Evolutionary conservation across 2,888 invertebrate genomes (phyloP), one percentile per base, ranked within the genome.

Genomic region (Branchipolynoe longqiensis): DNA sequence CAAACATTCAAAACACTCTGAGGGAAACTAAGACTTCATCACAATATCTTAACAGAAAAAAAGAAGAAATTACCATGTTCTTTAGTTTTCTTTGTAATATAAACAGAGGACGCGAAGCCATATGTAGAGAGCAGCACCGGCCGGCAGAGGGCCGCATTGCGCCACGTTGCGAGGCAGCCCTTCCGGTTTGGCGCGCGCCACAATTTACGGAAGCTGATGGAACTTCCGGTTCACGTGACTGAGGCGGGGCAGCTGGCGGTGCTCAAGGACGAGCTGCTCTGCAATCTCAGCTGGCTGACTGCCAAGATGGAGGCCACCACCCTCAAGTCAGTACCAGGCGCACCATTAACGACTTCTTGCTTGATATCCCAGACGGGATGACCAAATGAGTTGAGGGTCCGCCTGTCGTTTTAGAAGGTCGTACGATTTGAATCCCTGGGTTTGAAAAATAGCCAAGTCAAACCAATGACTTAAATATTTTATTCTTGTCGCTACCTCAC

Each of bases 201-300:
- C 87, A 92, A 92, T 78, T 56, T 89, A 0, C 87, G 92, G 22
- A 90, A 90, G 28, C 87, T 92, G 14, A 91, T 90, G 87, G 91
- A 91, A 69, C 88, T 91, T 25, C 91, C 92, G 0, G 89, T 88
- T 64, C 92, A 91, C 82, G 85, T 91, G 81, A 74, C 88, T 0
- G 82, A 87, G 54, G 89, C 90, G 28, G 86, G 85, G 22, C 87
- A 90, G 25, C 41, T 89, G 36, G 86, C 88, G 0, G 64, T 87
- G 36, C 86, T 91, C n/a, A 90, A 91, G 78, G 81, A 87, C n/a
- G 89, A 92, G 59, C 91, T 91, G 82, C 88, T 92, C 0, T 89
- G 88, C 48, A 91, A 91, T 85, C 87, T 90, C 48, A 83, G 89
- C 2, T 92, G 91, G 73, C 82, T 91, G 12, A 85, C 89, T 25